Conservation (phyloP, 37 sponge, comb jelly and placozoan species). For the Chondrosia reniformis region DNA sequence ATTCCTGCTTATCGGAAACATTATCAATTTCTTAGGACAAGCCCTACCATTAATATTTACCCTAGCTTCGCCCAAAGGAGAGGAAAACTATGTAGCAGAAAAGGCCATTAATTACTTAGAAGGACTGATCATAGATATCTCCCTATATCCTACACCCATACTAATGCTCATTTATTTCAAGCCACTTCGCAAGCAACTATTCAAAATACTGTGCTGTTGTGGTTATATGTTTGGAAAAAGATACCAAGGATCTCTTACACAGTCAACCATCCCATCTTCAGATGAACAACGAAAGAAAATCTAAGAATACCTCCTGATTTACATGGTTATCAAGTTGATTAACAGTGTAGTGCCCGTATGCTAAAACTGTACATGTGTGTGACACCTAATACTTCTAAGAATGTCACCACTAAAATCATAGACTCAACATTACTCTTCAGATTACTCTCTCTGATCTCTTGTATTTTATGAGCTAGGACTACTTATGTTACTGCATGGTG, state of each 20-base stretch:
- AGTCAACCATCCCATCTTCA: no score
- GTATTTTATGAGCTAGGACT: no score
- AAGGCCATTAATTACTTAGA: not conserved
- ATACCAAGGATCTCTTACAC: no score
- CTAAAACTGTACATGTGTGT: no score
- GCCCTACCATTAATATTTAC: not conserved
- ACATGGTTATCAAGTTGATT: no score
- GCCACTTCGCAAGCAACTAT: not conserved
- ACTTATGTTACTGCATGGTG: no score
- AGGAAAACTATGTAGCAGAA: not conserved
- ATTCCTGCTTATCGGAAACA: slow-evolving; percentile 8
- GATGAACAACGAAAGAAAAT: no score
- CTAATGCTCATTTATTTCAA: not conserved
- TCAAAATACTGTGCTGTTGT: not conserved
- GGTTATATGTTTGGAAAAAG: no score
- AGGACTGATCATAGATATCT: slow-evolving; percentile 1
- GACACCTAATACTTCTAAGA: not conserved
- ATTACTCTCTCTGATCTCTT: not conserved
- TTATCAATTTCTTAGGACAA: not conserved
- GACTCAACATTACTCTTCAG: not conserved
- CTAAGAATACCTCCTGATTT: no score
- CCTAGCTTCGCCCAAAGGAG: not conserved
- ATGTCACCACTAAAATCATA: not conserved
- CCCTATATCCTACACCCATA: not conserved
- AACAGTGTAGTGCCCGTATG: no score